Evolutionary conservation across 2,113 vertebrate genomes (phyloP), one percentile per base, ranked within the genome.

Genomic region (Platichthys stellatus): DNA sequence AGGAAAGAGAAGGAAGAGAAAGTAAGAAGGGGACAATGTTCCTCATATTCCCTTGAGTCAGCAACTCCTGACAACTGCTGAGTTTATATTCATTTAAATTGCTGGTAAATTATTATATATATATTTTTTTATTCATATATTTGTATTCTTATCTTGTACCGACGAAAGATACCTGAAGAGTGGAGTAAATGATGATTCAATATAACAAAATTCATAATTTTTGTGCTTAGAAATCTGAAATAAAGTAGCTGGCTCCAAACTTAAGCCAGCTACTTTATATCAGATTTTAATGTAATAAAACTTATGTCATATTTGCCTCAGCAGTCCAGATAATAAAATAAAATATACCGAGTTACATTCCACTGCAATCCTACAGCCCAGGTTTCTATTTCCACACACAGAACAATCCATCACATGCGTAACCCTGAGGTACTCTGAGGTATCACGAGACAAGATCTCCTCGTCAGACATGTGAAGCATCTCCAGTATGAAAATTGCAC

Each of bases 381-480:
- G 11, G n/a, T 53, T 53, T n/a, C 51, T 13, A 3, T 23, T 21
- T 14, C n/a, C 21, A 21, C 18, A 3, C 17, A 9, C 35, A 15
- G 21, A 28, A 13, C 45, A 17, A 47, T 13, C 57, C 57, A 20
- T 15, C 58, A 40, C 20, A 7, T 54, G 11, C 26, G 3, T 24
- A 23, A 63, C 60, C 60, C 60, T 21, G 51, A 6, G 79, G 58
- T n/a, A 5, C 53, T 49, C 26, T 7, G n/a, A 21, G 26, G 51
- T 53, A 67, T 14, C 51, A 15, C 51, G 17, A 38, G 21, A 45
- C 69, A 13, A 20, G 20, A 59, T 80, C 54, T 31, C 51, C 63
- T 83, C 74, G 65, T 6, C 28, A 78, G 67, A 71, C 71, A 79
- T 73, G 65, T 12, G 6, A 71, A 40, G 80, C 43, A 81, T 82